A percentile compares a stretch with the other conserved stretches of the same genome.
Evolutionary conservation across 2,888 invertebrate species (phyloP).

Genomic region (Shargacucullia verbasci): DNA sequence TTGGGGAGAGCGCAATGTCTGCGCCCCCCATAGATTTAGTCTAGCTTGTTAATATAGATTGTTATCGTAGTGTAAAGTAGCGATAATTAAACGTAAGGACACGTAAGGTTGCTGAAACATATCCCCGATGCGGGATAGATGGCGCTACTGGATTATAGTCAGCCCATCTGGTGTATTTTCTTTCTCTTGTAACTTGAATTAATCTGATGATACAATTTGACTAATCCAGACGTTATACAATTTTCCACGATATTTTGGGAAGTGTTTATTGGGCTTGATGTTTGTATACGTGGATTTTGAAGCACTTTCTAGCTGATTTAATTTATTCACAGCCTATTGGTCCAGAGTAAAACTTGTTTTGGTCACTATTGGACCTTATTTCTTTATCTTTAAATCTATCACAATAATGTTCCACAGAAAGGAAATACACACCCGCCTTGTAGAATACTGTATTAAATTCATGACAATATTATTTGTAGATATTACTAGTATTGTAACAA

Average conservation of each 20-base stretch:
- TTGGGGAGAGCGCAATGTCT: conserved; percentile 28
- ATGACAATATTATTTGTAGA: conserved; percentile 82
- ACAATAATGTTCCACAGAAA: conserved; percentile 11
- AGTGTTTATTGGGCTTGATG: too few relatives aligned
- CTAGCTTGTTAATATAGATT: conserved; percentile 67
- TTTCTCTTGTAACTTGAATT: too few relatives aligned
- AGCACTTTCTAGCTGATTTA: too few relatives aligned
- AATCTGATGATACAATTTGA: too few relatives aligned
- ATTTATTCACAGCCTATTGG: too few relatives aligned
- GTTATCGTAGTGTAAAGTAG: conserved; percentile 68
- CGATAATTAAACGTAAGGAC: conserved; percentile 46
- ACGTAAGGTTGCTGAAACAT: conserved; percentile 69
- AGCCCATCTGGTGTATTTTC: conserved; percentile 31
- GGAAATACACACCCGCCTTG: conserved; percentile 41
- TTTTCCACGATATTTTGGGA: too few relatives aligned
- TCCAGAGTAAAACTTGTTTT: neutral
- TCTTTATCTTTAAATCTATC: neutral
- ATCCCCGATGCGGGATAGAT: conserved; percentile 59
- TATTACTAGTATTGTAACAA: conserved; percentile 58
- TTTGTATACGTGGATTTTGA: too few relatives aligned
- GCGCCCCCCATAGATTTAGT: conserved; percentile 33
- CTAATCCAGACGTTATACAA: too few relatives aligned
- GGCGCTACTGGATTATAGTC: conserved; percentile 37
- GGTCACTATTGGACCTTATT: neutral
- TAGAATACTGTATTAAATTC: conserved; percentile 73